Conservation (phyloP, 2,113 vertebrate genomes). For the Cinclus mexicanus region DNA sequence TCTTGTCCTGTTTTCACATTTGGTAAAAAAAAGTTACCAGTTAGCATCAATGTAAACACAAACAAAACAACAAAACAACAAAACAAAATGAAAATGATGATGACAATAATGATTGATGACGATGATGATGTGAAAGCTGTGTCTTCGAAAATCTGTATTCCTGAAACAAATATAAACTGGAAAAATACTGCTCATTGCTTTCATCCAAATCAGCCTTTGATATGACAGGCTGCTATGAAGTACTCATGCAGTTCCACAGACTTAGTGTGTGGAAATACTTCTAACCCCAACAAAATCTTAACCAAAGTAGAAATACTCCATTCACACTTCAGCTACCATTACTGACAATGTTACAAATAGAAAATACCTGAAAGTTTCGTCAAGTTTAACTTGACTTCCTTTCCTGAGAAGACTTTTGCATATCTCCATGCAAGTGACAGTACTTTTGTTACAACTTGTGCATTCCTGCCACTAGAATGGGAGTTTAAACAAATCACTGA, state of each 20-base stretch:
- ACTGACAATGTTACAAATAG: background rate
- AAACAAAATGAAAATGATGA: background rate
- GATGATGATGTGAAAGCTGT: background rate
- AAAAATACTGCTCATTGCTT: background rate
- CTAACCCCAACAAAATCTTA: background rate
- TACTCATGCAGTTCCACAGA: background rate
- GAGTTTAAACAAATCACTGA: background rate
- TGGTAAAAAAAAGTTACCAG: slow-evolving; percentile 56
- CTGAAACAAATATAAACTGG: slow-evolving; percentile 12
- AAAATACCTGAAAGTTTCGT: background rate
- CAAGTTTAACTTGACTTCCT: background rate
- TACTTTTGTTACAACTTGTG: background rate
- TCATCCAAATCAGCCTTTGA: background rate
- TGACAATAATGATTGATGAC: background rate
- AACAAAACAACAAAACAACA: slow-evolving; percentile 52
- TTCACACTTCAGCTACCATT: background rate
- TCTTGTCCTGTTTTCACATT: slow-evolving; percentile 53
- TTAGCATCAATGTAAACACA: slow-evolving; percentile 44
- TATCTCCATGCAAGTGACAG: background rate
- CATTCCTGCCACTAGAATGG: background rate
- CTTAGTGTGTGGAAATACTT: background rate
- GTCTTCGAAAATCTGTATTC: background rate
- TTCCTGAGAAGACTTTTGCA: background rate
- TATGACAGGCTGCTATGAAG: background rate
- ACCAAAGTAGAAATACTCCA: background rate